A percentile compares a stretch with the other conserved stretches of the same genome.
Evolutionary conservation across 2,113 vertebrate genomes (phyloP).

Genomic region (Sarotherodon lohbergeri): DNA sequence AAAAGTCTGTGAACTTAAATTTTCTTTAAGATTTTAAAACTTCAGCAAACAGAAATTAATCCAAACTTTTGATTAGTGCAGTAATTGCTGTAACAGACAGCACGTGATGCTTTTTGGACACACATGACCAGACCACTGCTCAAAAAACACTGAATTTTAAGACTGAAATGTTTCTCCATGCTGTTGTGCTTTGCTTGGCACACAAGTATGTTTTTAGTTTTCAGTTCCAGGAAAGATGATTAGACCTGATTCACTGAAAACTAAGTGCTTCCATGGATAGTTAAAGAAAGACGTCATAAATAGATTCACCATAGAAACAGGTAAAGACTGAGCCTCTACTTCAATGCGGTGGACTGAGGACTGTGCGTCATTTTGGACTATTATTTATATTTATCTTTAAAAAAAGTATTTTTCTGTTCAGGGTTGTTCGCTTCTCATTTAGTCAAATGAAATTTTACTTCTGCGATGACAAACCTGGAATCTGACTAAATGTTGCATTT

Average conservation of each 20-base stretch:
- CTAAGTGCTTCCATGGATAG: background rate
- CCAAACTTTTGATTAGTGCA: background rate
- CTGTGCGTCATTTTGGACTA: background rate
- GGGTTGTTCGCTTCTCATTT: background rate
- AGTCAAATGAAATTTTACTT: accelerated
- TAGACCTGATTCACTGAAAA: background rate
- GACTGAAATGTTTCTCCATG: background rate
- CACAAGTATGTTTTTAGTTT: background rate
- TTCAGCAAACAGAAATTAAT: background rate
- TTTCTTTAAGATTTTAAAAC: background rate
- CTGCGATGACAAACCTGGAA: background rate
- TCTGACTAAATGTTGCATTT: background rate
- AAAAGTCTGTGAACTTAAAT: background rate
- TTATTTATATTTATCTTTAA: background rate
- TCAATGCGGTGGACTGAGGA: background rate
- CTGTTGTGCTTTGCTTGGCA: accelerated
- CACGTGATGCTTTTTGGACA: accelerated
- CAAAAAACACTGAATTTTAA: background rate
- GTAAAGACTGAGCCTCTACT: background rate
- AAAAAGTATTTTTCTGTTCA: background rate
- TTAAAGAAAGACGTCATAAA: background rate
- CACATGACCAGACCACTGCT: background rate
- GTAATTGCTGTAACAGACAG: background rate
- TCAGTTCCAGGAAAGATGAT: accelerated
- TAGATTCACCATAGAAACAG: background rate